Evolutionary conservation across 2,113 vertebrate species (phyloP), one percentile per base, ranked within the genome.

Genomic region (Pristiophorus japonicus): DNA sequence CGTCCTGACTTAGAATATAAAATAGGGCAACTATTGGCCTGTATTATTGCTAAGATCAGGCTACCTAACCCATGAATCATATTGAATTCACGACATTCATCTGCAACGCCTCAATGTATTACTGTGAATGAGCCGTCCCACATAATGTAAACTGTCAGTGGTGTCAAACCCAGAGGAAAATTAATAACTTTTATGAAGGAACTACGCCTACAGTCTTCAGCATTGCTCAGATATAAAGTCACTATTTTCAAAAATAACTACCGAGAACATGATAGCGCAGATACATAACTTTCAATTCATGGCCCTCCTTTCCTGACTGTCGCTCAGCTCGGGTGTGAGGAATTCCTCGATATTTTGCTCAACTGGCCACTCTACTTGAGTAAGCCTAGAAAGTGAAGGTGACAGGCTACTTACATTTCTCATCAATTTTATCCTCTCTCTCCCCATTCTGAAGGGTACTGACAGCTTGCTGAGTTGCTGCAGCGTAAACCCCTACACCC

Each of bases 131-230:
- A 65, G 14, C 63, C 63, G 12, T 65, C 62, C 62, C 88, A 38
- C 18, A 91, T 91, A 62, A 63, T 91, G 55, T 62, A 62, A 91
- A 38, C 55, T 16, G 55, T 63, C 88, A 91, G 55, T n/a, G 34
- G 59, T 62, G 55, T 91, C 55, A 91, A 91, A 38, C 88, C 84
- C 88, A 91, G 34, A 63, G 34, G 34, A 30, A 45, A 94, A 66
- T 94, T 70, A 94, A 66, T 94, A 66, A 94, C 62, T 45, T 94
- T 70, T 94, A 70, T 70, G 22, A 70, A 30, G 20, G 59, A 94
- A 67, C 22, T 30, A 30, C 65, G 22, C 38, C 92, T 47, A 45
- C 65, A 45, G 38, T 47, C 65, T 63, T 62, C 16, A 7, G 34
- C 88, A 38, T 18, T 38, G 55, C 5, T 38, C 59, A 20, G 55